Evolutionary conservation across 1,140 invertebrate genomes (phyloP).

Genomic region (Xylocopa sonorina): DNA sequence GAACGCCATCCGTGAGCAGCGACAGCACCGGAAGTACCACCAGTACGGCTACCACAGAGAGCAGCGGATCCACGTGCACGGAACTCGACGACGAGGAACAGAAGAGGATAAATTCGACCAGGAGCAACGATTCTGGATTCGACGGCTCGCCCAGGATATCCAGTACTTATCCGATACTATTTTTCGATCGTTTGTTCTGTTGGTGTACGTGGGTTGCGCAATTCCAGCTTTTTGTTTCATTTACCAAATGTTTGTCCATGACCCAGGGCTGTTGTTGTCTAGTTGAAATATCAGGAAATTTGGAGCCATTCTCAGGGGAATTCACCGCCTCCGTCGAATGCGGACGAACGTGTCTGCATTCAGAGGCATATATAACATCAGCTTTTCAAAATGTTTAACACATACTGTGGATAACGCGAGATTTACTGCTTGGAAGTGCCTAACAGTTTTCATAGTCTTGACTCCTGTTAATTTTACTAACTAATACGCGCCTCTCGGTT

Average conservation of each 20-base stretch:
- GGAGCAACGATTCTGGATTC: constrained; percentile 81
- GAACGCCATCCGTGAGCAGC: constrained; percentile 75
- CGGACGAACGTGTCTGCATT: neutral
- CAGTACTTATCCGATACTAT: constrained; percentile 66
- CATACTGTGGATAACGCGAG: neutral
- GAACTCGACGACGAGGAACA: constrained; percentile 76
- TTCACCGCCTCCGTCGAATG: neutral
- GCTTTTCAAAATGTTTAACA: neutral
- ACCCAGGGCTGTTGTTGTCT: neutral
- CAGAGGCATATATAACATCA: too few relatives aligned
- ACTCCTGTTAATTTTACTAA: neutral
- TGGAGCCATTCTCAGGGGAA: neutral
- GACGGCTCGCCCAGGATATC: constrained; percentile 80
- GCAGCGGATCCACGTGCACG: constrained; percentile 72
- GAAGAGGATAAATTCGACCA: constrained; percentile 77
- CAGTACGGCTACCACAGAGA: constrained; percentile 72
- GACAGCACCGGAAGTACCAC: constrained; percentile 79
- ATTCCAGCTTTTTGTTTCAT: neutral
- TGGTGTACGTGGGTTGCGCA: neutral
- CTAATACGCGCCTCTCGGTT: neutral
- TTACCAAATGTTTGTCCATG: neutral
- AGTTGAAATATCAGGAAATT: neutral
- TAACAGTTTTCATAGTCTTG: neutral
- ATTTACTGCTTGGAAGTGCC: neutral
- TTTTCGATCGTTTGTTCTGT: constrained; percentile 5